A percentile compares a stretch with the other conserved stretches of the same genome.
Conservation (phyloP, 2,888 invertebrate species). For the Gastracanthus pulcherrimus region DNA sequence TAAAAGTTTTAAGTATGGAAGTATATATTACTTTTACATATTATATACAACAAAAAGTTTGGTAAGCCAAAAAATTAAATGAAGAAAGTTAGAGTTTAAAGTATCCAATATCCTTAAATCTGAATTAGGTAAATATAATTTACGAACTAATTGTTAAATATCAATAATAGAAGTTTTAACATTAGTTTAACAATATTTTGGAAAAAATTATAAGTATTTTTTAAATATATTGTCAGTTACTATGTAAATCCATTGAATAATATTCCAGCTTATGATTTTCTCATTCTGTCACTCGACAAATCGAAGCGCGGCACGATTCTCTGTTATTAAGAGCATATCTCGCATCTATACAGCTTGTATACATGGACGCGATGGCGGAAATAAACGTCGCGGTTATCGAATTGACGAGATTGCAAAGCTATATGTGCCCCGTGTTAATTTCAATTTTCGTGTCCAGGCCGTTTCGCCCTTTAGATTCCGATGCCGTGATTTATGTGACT, state of each 20-base stretch:
- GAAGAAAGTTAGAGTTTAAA: no score
- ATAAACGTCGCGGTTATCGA: constrained; percentile 9
- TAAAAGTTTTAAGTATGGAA: no score
- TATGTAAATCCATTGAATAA: not conserved
- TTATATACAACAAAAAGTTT: no score
- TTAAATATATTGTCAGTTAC: not conserved
- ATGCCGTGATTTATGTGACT: not conserved
- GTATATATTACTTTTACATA: no score
- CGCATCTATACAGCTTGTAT: not conserved
- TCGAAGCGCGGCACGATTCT: not conserved
- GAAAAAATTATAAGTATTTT: no score
- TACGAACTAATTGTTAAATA: no score
- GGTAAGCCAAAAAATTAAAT: no score
- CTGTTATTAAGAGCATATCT: not conserved
- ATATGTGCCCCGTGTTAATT: constrained; percentile 3
- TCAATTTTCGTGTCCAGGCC: not conserved
- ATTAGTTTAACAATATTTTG: no score
- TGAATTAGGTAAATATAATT: no score
- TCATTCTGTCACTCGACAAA: not conserved
- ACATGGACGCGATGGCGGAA: not conserved
- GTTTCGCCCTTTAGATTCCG: not conserved
- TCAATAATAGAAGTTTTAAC: no score
- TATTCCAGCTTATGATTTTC: not conserved
- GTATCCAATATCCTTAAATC: no score
- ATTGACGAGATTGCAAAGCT: constrained; percentile 7